Conservation (phyloP, 2,113 vertebrate species). For the Pitta sordida region DNA sequence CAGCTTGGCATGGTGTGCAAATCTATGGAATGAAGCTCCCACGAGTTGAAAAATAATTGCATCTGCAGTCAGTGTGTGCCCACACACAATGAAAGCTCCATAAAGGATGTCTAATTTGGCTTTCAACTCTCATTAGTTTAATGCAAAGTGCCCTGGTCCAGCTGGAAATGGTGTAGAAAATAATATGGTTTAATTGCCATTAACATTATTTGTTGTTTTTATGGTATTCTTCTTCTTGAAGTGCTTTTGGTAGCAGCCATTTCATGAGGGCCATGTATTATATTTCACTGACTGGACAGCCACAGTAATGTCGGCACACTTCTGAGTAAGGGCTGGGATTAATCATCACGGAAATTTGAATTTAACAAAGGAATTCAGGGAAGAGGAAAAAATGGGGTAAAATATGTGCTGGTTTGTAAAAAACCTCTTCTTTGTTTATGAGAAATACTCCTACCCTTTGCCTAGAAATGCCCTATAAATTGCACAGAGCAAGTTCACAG, state of each 20-base stretch:
- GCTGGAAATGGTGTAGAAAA: not conserved
- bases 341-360: not conserved
- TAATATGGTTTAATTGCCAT: not conserved
- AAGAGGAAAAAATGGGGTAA: not conserved
- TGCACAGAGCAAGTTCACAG: not conserved
- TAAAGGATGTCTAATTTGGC: not conserved
- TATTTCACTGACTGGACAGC: not conserved
- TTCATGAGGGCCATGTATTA: accelerated
- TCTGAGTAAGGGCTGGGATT: not conserved
- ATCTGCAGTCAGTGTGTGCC: not conserved
- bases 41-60: not conserved
- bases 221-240: not conserved
- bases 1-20: not conserved
- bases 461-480: not conserved
- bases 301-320: not conserved
- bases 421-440: not conserved
- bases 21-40: not conserved
- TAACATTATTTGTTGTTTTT: not conserved
- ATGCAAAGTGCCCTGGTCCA: not conserved
- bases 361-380: not conserved
- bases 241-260: not conserved
- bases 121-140: conserved; percentile 5
- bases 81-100: not conserved
- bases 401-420: not conserved
- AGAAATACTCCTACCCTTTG: not conserved